Evolutionary conservation across 2,113 vertebrate species (phyloP), one percentile per base, ranked within the genome.

Genomic region (Columba janthina): DNA sequence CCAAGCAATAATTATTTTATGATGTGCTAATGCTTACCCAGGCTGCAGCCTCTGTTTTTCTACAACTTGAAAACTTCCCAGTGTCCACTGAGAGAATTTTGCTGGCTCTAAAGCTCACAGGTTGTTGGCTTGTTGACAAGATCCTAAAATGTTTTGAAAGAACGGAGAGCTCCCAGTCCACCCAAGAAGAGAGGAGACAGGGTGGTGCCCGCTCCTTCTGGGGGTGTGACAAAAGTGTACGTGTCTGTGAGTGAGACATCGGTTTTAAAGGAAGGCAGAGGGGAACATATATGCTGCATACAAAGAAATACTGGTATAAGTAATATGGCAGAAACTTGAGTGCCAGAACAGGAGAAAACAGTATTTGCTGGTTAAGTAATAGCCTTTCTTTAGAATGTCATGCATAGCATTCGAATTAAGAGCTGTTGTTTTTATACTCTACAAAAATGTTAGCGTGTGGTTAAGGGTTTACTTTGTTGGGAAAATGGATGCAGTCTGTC

Each of bases 381-480:
- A 56, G 24, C 18, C 32, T 56, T 82, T 89, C 28, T 91, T 74
- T 93, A 70, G 71, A 73, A 89, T 32, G 24, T 40, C 17, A 32
- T 51, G 29, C 51, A 14, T 10, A 66, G 40, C 40, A 58, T 22
- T 89, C 58, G 84, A 53, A 77, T 31, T 80, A 85, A 67, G 66
- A 60, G 86, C 76, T 89, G 65, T 66, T 87, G 56, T 66, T 87
- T 71, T 92, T 78, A 36, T 77, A 46, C 65, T 81, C 11, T 71
- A 21, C 12, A 81, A 65, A 46, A 81, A 87, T 74, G 64, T 71
- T 67, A 74, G 5, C 70, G 31, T 80, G 56, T 71, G 24, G 21
- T 71, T 70, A 46, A 79, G 50, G 76, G 36, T 74, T 77, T 93
- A 78, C 87, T 95, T 94, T 91, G 89, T 34, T 91, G 31, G 20